Conservation (phyloP, 2,113 vertebrate genomes). For the Ophiodon elongatus region DNA sequence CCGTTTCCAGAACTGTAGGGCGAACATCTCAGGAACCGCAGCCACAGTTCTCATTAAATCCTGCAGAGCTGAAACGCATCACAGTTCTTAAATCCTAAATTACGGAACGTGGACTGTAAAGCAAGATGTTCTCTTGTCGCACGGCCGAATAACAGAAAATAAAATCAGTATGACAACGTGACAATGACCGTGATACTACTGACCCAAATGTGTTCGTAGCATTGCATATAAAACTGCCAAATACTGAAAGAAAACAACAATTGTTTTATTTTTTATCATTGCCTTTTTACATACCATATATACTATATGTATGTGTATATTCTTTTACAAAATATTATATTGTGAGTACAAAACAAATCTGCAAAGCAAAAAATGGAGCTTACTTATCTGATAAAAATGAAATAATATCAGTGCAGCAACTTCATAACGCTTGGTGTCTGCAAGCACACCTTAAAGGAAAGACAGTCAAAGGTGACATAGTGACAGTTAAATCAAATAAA, state of each 20-base stretch:
- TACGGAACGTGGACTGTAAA: not conserved
- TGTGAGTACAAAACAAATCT: not conserved
- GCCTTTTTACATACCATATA: not conserved
- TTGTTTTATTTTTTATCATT: not conserved
- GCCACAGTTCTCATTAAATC: not conserved
- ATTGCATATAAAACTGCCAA: not conserved
- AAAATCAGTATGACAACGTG: not conserved
- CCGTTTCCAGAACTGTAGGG: not conserved
- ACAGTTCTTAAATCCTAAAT: not conserved
- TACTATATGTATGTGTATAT: not conserved
- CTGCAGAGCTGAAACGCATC: not conserved
- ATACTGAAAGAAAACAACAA: not conserved
- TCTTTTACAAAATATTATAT: not conserved
- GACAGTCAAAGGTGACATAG: not conserved
- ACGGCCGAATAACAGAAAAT: conserved; percentile 3
- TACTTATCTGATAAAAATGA: not conserved
- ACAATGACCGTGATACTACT: not conserved
- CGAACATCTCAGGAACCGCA: conserved; percentile 31
- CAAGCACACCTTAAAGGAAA: not conserved
- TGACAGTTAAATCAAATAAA: not conserved
- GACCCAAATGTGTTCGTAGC: not conserved
- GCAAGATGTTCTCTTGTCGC: not conserved
- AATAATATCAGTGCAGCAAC: not conserved
- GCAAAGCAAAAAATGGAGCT: not conserved
- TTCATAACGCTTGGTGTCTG: not conserved